Base-by-base conservation (phyloP, 2,797 vertebrate species). In the Delichon dasypus region DNA sequence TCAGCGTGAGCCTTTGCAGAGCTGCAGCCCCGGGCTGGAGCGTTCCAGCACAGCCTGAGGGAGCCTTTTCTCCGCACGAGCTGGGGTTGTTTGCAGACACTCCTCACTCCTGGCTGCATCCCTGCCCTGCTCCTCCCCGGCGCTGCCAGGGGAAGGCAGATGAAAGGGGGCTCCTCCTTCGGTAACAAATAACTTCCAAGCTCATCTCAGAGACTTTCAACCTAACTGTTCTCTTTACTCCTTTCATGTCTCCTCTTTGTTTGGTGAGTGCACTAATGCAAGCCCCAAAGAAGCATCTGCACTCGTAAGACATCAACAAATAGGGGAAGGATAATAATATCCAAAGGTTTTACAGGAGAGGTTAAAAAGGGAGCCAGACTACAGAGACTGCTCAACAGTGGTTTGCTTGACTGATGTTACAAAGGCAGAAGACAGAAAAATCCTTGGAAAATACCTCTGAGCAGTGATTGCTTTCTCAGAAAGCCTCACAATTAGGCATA, bases 401-500 rank as follows among this genome's bases (percentile, higher is more conserved):
- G 25, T 74, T 94, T 92, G 90, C 75, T 90, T 95, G 85, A 85
- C 72, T 95, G 88, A 95, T 91, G 88, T 77, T 89, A 81, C 67
- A 95, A 94, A 91, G 55, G 73, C 53, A 88, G 84, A 88, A 93
- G 84, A 62, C 58, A 90, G 67, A 68, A 90, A 91, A 94, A 89
- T 94, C 92, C 70, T 92, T 84, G 85, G 78, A 93, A 95, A 96
- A 95, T 77, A 89, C 78, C 86, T 91, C 80, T 78, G 81, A 95
- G 81, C 54, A 27, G 67, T 50, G 93, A 94, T 88, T 82, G 70
- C 73, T 95, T 85, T 86, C 82, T 95, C 85, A 86, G 86, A 89
- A 95, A 92, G 44, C 80, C 73, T 87, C 20, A 7, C 81, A 92
- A 94, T 97, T 95, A 96, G 88, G 62, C 72, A 86, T 85, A 80